phyloP scores from a whole-genome alignment of 2,113 vertebrate genomes.

The Tetraodon nigroviridis region DNA sequence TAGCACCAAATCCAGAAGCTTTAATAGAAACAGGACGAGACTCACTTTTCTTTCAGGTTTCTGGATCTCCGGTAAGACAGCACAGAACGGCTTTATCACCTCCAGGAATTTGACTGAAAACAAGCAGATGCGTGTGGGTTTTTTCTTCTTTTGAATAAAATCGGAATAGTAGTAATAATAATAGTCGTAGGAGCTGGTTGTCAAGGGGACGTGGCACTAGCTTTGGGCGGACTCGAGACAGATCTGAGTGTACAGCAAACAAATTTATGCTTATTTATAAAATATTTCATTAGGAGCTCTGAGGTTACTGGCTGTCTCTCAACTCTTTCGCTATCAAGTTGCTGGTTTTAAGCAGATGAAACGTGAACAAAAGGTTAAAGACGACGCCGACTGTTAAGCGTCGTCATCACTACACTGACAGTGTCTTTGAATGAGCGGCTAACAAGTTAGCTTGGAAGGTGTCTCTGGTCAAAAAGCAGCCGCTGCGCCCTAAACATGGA shows the following conservation, averaged over 20 bases:
- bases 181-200: background rate
- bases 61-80: constrained; percentile 95
- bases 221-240: constrained; percentile 23
- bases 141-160: background rate
- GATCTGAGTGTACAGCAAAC: constrained; percentile 1
- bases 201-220: constrained; percentile 56
- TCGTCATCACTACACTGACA: constrained; percentile 68
- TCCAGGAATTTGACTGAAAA: constrained; percentile 95
- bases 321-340: fast-evolving
- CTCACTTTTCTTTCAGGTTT: constrained; percentile 95
- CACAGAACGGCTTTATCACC: constrained; percentile 99
- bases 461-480: background rate
- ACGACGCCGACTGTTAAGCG: constrained; percentile 46
- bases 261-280: background rate
- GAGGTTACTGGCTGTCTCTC: no score
- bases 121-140: constrained; percentile 10
- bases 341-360: background rate
- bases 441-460: constrained; percentile 30
- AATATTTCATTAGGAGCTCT: no score
- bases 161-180: background rate
- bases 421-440: constrained; percentile 64
- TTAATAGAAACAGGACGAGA: background rate
- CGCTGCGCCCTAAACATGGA: background rate
- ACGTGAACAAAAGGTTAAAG: background rate
- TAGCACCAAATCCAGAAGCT: background rate